Evolutionary conservation across 2,888 invertebrate species (phyloP), one percentile per base, ranked within the genome.

Genomic region (Ophion obscuratus): DNA sequence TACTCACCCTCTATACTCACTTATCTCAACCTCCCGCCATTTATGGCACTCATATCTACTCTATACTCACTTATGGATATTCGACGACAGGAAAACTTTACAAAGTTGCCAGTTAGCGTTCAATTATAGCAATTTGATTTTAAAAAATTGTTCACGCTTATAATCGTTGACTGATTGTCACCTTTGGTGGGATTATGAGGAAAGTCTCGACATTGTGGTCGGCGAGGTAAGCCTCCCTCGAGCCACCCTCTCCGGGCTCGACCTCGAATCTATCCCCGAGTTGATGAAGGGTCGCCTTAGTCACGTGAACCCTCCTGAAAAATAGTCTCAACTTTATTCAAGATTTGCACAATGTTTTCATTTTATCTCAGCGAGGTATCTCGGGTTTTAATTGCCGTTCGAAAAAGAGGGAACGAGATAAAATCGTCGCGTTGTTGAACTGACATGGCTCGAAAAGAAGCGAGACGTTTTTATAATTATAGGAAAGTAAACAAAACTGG

Each of bases 131-230:
- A 67, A 40, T 40, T 76, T 31, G 20, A 17, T 24, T 53, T 2
- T 66, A 0, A 5, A 36, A 70, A 62, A 74, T 47, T 7, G 9
- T 68, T 78, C 31, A 31, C 40, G 14, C 14, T 75, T 47, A 27
- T 47, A 36, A 67, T 77, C 27, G 53, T 53, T n/a, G 27, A 67
- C 44, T 53, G 27, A 64, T 36, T 53, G 47, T 47, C 47, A 97
- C 97, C 95, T 96, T 96, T 1, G 97, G 97, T 53, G 98, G 97
- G 77, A 98, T 95, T 89, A 98, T 98, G 75, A 98, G 96, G 94
- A 96, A 98, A 0, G 98, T 97, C 93, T 98, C 98, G 82, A 98
- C 96, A 94, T 98, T 98, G 92, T 98, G 98, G 91, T 98, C 98
- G 7, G 97, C 97, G 80, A 98, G 94, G 94, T 98, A 98, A 4